phyloP scores from a whole-genome alignment of 53 echinoderm and acorn worm genomes.

The Zoroaster sp. region DNA sequence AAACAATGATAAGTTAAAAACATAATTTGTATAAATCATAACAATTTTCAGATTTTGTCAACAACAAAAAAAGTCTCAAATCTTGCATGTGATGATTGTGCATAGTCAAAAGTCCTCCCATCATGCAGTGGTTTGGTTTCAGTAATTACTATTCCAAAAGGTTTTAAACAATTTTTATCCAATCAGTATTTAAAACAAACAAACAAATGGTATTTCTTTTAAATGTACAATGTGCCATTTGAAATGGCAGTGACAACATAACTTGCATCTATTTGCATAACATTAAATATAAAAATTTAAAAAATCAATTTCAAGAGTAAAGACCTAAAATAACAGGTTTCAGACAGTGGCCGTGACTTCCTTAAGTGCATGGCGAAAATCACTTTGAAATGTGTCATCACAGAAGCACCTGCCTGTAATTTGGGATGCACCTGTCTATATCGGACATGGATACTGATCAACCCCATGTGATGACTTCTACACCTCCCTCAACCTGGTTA shows the following conservation, averaged over 20 bases:
- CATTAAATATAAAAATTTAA: background rate
- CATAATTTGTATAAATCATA: background rate
- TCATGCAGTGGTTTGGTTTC: background rate
- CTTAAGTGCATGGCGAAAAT: background rate
- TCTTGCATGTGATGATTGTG: background rate
- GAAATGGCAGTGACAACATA: background rate
- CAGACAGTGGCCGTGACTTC: background rate
- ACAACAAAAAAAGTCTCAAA: background rate
- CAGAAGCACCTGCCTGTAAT: background rate
- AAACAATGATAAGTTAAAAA: background rate
- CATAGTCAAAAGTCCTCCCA: background rate
- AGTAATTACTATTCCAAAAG: background rate
- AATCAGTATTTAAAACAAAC: background rate
- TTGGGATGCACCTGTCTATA: background rate
- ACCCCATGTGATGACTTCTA: too few relatives aligned
- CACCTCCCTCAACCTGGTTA: too few relatives aligned
- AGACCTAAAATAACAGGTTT: background rate
- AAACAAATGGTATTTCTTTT: background rate
- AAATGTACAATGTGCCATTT: background rate
- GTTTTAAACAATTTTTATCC: background rate
- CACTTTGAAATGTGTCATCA: background rate
- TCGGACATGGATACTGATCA: background rate
- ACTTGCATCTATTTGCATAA: conserved; percentile 10
- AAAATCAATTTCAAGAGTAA: background rate
- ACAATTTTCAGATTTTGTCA: background rate